Evolutionary conservation across 2,888 invertebrate species (phyloP), one percentile per base, ranked within the genome.

Genomic region (Drepanosiphum platanoidis): DNA sequence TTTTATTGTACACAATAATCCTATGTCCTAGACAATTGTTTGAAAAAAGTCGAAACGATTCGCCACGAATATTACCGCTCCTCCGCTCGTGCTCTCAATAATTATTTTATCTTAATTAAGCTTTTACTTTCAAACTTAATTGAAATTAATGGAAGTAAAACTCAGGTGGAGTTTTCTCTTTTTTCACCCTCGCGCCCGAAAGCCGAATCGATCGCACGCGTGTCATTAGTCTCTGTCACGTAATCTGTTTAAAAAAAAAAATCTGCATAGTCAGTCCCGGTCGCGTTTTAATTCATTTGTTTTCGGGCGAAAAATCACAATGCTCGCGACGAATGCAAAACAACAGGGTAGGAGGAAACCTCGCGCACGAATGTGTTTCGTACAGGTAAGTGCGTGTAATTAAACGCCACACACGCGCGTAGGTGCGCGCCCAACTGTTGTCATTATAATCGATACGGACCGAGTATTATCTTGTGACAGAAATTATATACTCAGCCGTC

Each of bases 151-250:
- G 77, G 36, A 68, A 52, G 18, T 39, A 77, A 39, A 77, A 77
- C 68, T 58, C 84, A 77, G 84, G 84, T 70, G 68, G 64, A 15
- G 32, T 42, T 70, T 58, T 32, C 18, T 11, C n/a, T 58, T 36
- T 42, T 70, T 58, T 32, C 18, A 7, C n/a, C 39, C 52, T 64
- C 27, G 8, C 79, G 13, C 7, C 61, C n/a, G n/a, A 52, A 68
- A 58, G 66, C 68, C 68, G 58, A 70, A 84, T 77, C 68, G 84
- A 84, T 77, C 13, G 66, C 52, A 66, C 34, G 66, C 46, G 30
- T 82, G 61, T 83, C 84, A 84, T 84, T 84, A 84, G 75, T 84
- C 84, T 68, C 66, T 77, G 84, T 84, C 84, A 68, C 77, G 66
- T 77, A 84, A 68, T 84, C 39, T 77, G 36, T 58, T 84, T 68